phyloP scores from a whole-genome alignment of 2,113 vertebrate genomes.

The Eubucco bourcierii region DNA sequence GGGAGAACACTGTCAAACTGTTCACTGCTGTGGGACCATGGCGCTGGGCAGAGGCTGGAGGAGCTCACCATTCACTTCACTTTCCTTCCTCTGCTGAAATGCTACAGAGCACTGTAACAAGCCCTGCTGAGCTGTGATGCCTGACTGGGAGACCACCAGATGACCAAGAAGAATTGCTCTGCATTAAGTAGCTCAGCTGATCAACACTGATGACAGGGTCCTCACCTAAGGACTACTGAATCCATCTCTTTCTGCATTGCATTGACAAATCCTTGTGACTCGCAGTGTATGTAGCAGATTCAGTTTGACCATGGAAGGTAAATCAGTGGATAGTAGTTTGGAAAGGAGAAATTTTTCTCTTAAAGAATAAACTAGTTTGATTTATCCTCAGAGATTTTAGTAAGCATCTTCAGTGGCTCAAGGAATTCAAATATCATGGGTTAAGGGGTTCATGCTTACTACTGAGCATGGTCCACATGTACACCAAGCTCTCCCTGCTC shows the following conservation, averaged over 20 bases:
- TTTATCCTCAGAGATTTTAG: background rate
- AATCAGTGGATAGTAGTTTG: background rate
- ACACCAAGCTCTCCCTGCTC: background rate
- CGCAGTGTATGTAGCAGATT: background rate
- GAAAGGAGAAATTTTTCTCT: background rate
- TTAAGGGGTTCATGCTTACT: background rate
- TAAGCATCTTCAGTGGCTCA: background rate
- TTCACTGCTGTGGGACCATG: background rate
- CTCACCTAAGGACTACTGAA: background rate
- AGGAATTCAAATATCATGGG: background rate
- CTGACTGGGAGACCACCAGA: background rate
- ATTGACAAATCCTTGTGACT: background rate
- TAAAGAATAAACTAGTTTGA: background rate
- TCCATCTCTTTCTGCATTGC: background rate
- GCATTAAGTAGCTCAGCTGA: background rate
- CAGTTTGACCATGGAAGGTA: background rate
- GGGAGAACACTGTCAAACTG: background rate
- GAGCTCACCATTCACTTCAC: background rate
- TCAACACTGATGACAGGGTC: background rate
- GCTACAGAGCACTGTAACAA: background rate
- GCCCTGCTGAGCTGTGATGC: background rate
- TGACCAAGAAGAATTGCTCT: background rate
- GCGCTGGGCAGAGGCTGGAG: background rate
- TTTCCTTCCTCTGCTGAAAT: background rate
- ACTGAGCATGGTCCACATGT: accelerated